Evolutionary conservation across 2,888 invertebrate genomes (phyloP), one percentile per base, ranked within the genome.

Genomic region (Stomorhina lunata): DNA sequence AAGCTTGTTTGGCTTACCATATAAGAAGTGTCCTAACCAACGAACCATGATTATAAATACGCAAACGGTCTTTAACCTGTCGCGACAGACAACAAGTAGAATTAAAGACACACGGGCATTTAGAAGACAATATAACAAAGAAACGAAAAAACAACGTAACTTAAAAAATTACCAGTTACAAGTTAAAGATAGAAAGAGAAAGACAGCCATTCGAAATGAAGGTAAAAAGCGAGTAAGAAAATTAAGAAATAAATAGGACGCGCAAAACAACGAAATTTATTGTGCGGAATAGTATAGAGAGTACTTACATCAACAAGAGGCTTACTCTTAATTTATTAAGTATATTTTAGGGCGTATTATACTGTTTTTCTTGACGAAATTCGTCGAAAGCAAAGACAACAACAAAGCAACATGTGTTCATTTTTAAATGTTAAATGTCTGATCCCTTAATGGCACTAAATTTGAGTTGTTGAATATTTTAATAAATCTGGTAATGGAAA

Each of bases 31-130:
- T 20, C 32, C 32, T 40, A 63, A 10, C 45, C 68, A 20, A 53
- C 59, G 50, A 77, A 34, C n/a, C 71, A 55, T 65, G 53, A 43
- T 48, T 66, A 78, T 71, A 75, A 72, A 80, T 79, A 79, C 15
- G 61, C 57, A 15, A 68, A 75, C 83, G 81, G 81, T 84, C 78
- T 79, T 84, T 84, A 81, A 84, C 83, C 83, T 81, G 75, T 7
- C 69, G 66, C 78, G 81, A 55, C 81, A 78, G 75, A 65, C 69
- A 59, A 66, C 72, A 73, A 59, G 32, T 59, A 43, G 72, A 45
- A 55, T 53, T 48, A 55, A 25, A 57, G 29, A 32, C 12, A 50
- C 20, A 63, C 7, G 12, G 43, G 43, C 17, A 43, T 2, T 12
- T 6, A 53, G 2, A 55, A 53, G 15, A 2, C 7, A 55, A 20